These are phyloP conservation scores for Thyatira batis DNA, from an alignment of 2,888 invertebrate species.

Conservation along the genomic window DNA sequence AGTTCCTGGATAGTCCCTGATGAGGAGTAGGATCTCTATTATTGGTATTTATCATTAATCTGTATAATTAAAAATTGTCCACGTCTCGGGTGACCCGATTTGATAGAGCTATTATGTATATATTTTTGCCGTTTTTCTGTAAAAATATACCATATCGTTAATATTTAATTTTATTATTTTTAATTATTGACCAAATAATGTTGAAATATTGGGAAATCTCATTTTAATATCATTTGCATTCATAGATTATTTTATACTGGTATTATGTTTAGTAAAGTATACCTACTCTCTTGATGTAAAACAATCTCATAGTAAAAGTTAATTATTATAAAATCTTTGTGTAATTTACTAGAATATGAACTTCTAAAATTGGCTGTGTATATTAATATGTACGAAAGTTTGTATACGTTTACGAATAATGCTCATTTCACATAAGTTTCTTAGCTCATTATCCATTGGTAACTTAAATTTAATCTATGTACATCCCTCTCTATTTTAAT, in stretches of 20 bases:
- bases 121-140: no score
- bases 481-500: no score
- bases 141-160: no score
- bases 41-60: background rate
- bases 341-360: background rate
- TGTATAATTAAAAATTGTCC: no score
- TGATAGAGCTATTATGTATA: no score
- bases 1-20: background rate
- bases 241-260: background rate
- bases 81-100: no score
- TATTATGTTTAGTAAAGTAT: no score
- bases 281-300: background rate
- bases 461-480: constrained; percentile 9
- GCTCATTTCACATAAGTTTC: constrained; percentile 14
- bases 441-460: no score
- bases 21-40: background rate
- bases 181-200: no score
- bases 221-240: background rate
- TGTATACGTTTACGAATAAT: constrained; percentile 7
- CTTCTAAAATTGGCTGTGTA: background rate
- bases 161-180: no score
- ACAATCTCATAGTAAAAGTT: background rate
- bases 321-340: background rate
- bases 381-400: background rate
- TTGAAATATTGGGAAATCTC: no score